Percentiles rank a stretch among this genome's conserved stretches.
Conservation (phyloP, 2,797 vertebrate genomes). For the Danio tinwini region DNA sequence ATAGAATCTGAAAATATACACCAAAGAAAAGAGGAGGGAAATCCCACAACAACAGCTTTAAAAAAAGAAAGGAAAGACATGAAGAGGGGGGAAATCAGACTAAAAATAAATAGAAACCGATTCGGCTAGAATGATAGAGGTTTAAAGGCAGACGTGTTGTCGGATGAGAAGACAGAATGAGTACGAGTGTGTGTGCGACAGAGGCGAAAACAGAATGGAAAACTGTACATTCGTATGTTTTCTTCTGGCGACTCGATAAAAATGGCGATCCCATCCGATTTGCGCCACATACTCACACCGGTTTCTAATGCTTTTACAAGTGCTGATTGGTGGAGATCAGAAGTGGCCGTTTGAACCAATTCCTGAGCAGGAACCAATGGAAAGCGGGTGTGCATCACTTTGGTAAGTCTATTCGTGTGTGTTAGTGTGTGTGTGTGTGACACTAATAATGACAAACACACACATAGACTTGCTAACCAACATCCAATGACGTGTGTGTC, state of each 20-base stretch:
- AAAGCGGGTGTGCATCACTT: slow-evolving; percentile 66
- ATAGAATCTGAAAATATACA: slow-evolving; percentile 80
- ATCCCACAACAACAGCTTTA: slow-evolving; percentile 63
- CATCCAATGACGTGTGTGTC: not conserved
- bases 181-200: not conserved
- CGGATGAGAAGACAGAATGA: slow-evolving; percentile 60
- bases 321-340: slow-evolving; percentile 10
- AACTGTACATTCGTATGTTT: not conserved
- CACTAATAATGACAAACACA: slow-evolving; percentile 54
- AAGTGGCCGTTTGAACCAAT: slow-evolving; percentile 48
- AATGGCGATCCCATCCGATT: slow-evolving; percentile 39
- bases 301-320: slow-evolving; percentile 37
- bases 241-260: slow-evolving; percentile 36
- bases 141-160: slow-evolving; percentile 66
- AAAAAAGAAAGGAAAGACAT: slow-evolving; percentile 48
- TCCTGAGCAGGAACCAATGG: slow-evolving; percentile 68
- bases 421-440: slow-evolving; percentile 58
- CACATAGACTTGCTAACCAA: slow-evolving; percentile 46
- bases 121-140: slow-evolving; percentile 67
- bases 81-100: slow-evolving; percentile 58
- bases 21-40: slow-evolving; percentile 64
- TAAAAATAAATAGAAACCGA: slow-evolving; percentile 80
- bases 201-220: slow-evolving; percentile 16
- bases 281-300: slow-evolving; percentile 46
- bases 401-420: slow-evolving; percentile 65